Evolutionary conservation across 1,140 invertebrate species (phyloP).

Genomic region (Lysiphlebus fabarum): DNA sequence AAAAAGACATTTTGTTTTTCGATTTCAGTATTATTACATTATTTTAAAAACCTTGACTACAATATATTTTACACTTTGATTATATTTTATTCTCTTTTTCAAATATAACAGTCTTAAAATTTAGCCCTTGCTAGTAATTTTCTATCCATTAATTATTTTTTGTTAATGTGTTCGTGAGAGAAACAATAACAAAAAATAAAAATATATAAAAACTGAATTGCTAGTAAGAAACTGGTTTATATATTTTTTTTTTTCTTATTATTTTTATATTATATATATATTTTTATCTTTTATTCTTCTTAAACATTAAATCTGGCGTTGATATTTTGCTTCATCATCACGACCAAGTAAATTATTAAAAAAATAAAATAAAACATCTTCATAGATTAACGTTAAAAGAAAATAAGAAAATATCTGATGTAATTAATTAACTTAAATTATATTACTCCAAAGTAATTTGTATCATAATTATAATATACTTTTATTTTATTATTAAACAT

Average conservation of each 20-base stretch:
- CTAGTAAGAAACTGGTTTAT: conserved; percentile 27
- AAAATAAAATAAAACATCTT: too few species aligned
- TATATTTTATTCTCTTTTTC: conserved; percentile 1
- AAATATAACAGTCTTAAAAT: too few species aligned
- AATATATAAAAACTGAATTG: background rate
- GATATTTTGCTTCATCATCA: too few species aligned
- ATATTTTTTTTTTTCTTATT: conserved; percentile 2
- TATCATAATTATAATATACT: too few species aligned
- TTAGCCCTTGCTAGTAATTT: background rate
- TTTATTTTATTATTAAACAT: too few species aligned
- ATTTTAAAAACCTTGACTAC: conserved; percentile 17
- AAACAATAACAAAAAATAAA: conserved; percentile 26
- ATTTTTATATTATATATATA: conserved; percentile 9
- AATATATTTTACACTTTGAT: conserved; percentile 2
- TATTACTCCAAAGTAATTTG: too few species aligned
- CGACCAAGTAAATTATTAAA: too few species aligned
- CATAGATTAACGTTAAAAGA: conserved; percentile 2
- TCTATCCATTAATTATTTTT: conserved; percentile 11
- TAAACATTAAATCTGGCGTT: background rate
- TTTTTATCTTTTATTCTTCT: conserved; percentile 12
- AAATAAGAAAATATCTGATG: conserved; percentile 1
- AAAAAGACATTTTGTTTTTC: background rate
- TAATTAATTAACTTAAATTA: too few species aligned
- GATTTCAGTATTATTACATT: conserved; percentile 23
- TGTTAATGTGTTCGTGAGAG: conserved; percentile 17